Evolutionary conservation across 1,140 invertebrate genomes (phyloP), one percentile per base, ranked within the genome.

Genomic region (Pinna nobilis): DNA sequence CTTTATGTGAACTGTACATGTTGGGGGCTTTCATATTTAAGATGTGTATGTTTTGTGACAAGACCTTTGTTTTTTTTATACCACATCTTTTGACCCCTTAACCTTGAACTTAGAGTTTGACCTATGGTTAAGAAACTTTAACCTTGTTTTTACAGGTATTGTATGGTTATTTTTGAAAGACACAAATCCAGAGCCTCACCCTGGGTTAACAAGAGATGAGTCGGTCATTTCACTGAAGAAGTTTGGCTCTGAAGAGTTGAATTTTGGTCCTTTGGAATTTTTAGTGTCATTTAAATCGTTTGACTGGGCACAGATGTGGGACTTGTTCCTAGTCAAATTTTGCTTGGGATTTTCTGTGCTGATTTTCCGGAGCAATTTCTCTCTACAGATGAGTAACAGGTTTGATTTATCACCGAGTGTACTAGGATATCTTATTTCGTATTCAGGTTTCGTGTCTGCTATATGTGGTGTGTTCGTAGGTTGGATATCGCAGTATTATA

Each of bases 361-460:
- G 15, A 61, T 90, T 9, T 89, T 85, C 53, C 82, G 89, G 32
- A 84, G 76, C 39, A 89, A 88, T 70, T 87, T 87, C 72, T 80
- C 83, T 4, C 49, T 87, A 32, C 76, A 87, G 51, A 63, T 88
- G 41, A 73, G 77, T 51, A 68, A 86, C 33, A 85, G 81, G 57
- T 89, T 84, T 77, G 76, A 83, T 13, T 75, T 82, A n/a, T 78
- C 84, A 9, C 83, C 86, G 4, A 81, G 65, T 57, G 82, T 65
- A 7, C 79, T 85, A 41, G 89, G 89, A n/a, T 88, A 88, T 70
- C 51, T 90, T 1, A 89, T 86, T 44, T 90, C 89, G 30, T 88
- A 85, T 61, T 81, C 79, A 64, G 87, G 84, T 6, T 59, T 81
- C 20, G 76, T 89, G 7, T 77, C 84, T 23, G 82, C 87, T 2